Base-by-base conservation (phyloP, 2,888 invertebrate species). In the Scaptomyza flava region DNA sequence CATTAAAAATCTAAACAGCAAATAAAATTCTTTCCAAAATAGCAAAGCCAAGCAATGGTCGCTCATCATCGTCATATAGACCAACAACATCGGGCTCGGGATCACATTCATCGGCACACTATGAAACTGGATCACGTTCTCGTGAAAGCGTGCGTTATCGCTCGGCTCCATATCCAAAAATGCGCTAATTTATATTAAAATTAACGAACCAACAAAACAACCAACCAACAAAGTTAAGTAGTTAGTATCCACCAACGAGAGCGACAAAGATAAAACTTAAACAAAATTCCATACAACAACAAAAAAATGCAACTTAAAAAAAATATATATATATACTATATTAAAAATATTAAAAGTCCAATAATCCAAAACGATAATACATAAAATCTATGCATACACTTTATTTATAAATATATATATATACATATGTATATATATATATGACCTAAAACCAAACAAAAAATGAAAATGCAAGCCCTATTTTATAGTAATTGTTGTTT, bases 11-110 rank as follows among this genome's bases (percentile, higher is more conserved):
- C 85, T 82, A 84, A 83, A 83, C 69, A 83, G 85, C 74, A 87
- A 77, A 79, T 79, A 81, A 90, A 38, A 84, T 89, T 89, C 84
- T 89, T 84, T 89, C 81, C 81, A 89, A 90, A 91, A 77, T 91
- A 91, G 91, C 91, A 84, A 91, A 91, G 91, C 89, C 91, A 89
- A 91, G 89, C 90, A 91, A 91, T 77, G 91, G 91, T 91, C 91
- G 91, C 66, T 91, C 91, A 43, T 91, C 91, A 77, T 91, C 91
- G 74, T 89, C 91, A 77, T 91, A 91, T 88, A 88, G 91, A 89
- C 91, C 91, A 68, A 84, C 91, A 57, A 87, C 91, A 74, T 90
- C 91, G 79, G 89, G 90, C 79, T 91, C 91, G 86, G 90, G 91
- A 81, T 90, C 91, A 75, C 91, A 91, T 87, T 91, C 91, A 70